Base-by-base conservation (phyloP, 1,140 invertebrate species). In the Saccostrea glomerata region DNA sequence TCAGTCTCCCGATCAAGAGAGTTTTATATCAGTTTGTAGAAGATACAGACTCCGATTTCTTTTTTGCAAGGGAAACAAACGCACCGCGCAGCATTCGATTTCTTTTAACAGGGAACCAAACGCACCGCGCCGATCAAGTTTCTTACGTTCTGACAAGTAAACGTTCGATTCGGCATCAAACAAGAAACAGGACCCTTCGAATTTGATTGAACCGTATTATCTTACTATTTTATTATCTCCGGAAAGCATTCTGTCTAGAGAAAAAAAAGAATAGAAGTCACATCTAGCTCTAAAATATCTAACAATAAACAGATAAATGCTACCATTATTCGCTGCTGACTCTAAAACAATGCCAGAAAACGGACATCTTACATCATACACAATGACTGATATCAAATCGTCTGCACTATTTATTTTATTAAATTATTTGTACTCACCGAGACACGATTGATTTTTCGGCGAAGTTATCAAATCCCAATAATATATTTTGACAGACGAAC, bases 161-260 rank as follows among this genome's bases (percentile, higher is more conserved):
- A 77, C 70, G 70, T 25, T 36, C 70, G 70, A 11, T 25, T 77
- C 70, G 70, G 70, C 70, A 77, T 77, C 70, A 77, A 77, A 77
- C 70, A 77, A 77, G 70, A 77, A 77, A 77, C 25, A 40, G 25
- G 70, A 77, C 25, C 70, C 70, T 36, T 77, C 70, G 70, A 77
- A 77, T 25, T 77, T 30, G 70, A 77, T 77, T 77, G 70, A 77
- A 77, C 70, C 25, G 25, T 77, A 77, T 77, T 77, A 25, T 77
- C 70, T 77, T 77, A 77, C 70, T 47, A 77, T 77, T 77, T 77
- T 77, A 77, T 77, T 77, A 77, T 77, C 70, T 77, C 70, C 70
- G 70, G 70, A 77, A 77, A 30, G 70, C 70, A 25, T 25, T 77
- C 70, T 77, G 70, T 77, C 70, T 77, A 30, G 70, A 77, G 30